A percentile compares a stretch with the other conserved stretches of the same genome.
Evolutionary conservation across 2,113 vertebrate genomes (phyloP).

Genomic region (Saguinus imperator): DNA sequence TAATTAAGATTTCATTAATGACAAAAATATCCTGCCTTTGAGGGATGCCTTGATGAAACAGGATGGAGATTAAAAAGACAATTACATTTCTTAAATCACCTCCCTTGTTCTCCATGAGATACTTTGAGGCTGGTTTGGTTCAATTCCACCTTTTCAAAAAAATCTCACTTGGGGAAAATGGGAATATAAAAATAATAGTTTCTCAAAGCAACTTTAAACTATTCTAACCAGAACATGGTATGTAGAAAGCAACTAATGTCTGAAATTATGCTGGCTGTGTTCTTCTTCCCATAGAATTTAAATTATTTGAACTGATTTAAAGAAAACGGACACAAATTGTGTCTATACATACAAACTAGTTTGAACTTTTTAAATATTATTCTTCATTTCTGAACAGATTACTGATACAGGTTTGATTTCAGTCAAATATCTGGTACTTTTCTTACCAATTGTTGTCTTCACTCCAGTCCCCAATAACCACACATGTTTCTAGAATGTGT

Average conservation of each 20-base stretch:
- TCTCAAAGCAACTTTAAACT: constrained; percentile 68
- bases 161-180: constrained; percentile 60
- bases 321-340: constrained; percentile 20
- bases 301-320: constrained; percentile 18
- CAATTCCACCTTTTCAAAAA: constrained; percentile 62
- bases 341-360: constrained; percentile 1
- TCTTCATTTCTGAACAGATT: constrained; percentile 44
- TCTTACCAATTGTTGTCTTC: constrained; percentile 39
- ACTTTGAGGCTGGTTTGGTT: constrained; percentile 61
- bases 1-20: constrained; percentile 80
- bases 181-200: constrained; percentile 69
- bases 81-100: constrained; percentile 77
- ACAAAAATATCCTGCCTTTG: constrained; percentile 73
- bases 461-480: constrained; percentile 46
- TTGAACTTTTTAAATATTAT: background rate
- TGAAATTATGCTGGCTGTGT: background rate
- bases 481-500: constrained; percentile 21
- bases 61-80: constrained; percentile 74
- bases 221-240: constrained; percentile 19
- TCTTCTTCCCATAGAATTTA: background rate
- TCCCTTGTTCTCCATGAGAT: constrained; percentile 62
- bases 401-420: constrained; percentile 45
- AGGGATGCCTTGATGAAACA: constrained; percentile 70
- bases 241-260: constrained; percentile 13
- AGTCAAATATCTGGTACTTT: constrained; percentile 40